Base-by-base conservation (phyloP, 2,888 invertebrate species). In the Cenopis cana region DNA sequence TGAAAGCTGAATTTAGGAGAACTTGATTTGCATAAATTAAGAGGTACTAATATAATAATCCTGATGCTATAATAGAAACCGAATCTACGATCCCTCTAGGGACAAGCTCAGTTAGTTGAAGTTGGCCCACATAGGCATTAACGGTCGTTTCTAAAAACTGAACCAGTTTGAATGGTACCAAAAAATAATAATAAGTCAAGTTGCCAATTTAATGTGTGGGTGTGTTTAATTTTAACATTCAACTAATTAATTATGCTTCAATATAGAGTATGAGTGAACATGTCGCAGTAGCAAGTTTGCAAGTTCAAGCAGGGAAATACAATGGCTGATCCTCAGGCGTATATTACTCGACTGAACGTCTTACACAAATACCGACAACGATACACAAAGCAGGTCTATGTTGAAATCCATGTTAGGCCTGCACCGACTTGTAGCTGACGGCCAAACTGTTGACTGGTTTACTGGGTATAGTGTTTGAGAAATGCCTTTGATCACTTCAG, bases 291-390 rank as follows among this genome's bases (percentile, higher is more conserved):
- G 41, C 38, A 24, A 38, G 54, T 59, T 64, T 52, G 50, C 41
- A 29, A 69, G 52, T 52, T 59, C 41, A 9, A 20, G 24, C 52
- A 33, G 38, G 4, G 18, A 11, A 10, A 12, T 18, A 59, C 59
- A 65, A 69, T 64, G 50, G n/a, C 14, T 18, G 24, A 41, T 20
- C 70, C 59, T 60, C 46, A 10, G 24, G 33, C 59, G 57, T n/a
- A 20, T 52, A 64, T 62, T 68, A 50, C 36, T 33, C 11, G 36
- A 49, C 57, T 33, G 57, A 36, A 17, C 14, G 38, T 59, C 46
- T 36, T 46, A 33, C 36, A 67, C 50, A 50, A 50, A 36, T 38
- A 59, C 36, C n/a, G 17, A 41, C 29, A 24, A 68, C n/a, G 24
- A 60, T 10, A 57, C 38, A 52, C 29, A 60, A 41, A 24, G 41